Conservation (phyloP, 1,140 invertebrate genomes). For the Lasaia peninsularis region DNA sequence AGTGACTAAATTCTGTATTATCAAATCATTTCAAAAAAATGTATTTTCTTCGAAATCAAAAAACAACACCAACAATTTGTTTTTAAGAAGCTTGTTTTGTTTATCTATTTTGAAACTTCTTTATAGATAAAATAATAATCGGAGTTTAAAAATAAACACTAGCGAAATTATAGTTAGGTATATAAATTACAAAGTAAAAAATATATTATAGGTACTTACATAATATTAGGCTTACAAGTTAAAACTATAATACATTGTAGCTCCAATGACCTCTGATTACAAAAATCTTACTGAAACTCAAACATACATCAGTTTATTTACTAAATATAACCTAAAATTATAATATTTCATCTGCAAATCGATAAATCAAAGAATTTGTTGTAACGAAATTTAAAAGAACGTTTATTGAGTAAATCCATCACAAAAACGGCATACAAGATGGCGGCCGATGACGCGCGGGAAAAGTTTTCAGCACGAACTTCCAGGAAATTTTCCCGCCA, state of each 20-base stretch:
- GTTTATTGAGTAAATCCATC: background rate
- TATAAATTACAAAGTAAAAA: no score
- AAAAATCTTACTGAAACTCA: background rate
- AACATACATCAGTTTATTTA: background rate
- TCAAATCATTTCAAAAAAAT: no score
- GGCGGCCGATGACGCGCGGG: background rate
- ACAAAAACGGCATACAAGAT: background rate
- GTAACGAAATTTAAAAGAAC: background rate
- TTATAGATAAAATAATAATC: no score
- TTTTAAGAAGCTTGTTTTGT: no score
- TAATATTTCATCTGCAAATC: background rate
- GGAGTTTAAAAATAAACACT: no score
- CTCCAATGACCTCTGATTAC: background rate
- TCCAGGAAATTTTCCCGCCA: background rate
- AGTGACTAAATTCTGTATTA: no score
- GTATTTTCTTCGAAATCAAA: no score
- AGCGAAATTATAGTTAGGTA: no score
- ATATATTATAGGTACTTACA: no score
- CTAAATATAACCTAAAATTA: background rate
- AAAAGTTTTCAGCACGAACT: background rate
- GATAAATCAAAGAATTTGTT: background rate
- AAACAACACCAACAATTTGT: no score
- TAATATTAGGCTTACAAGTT: background rate
- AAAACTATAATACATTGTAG: background rate
- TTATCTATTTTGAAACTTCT: no score